phyloP scores from a whole-genome alignment of 2,888 invertebrate genomes.

The Celastrina argiolus region DNA sequence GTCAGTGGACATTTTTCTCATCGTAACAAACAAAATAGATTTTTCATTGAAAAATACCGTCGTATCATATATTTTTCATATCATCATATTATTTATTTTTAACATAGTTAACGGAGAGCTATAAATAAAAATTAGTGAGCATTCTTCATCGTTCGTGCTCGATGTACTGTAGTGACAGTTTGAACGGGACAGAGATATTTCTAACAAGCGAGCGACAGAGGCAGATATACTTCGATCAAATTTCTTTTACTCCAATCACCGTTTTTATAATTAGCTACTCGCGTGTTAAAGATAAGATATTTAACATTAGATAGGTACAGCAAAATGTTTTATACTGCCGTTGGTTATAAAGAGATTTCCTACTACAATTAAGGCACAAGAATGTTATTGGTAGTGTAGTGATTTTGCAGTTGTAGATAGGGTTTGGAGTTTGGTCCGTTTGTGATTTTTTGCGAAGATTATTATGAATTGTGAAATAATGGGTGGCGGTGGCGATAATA shows the following conservation, averaged over 20 bases:
- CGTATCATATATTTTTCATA: no score
- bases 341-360: constrained; percentile 3
- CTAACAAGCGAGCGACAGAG: no score
- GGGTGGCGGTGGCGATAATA: background rate
- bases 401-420: background rate
- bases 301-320: constrained; percentile 10
- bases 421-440: background rate
- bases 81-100: no score
- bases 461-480: background rate
- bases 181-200: no score
- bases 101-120: no score
- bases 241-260: background rate
- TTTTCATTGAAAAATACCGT: no score
- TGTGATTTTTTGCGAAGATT: background rate
- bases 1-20: no score
- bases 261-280: background rate
- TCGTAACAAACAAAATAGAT: no score
- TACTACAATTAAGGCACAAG: constrained; percentile 17
- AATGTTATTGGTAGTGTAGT: background rate
- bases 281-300: background rate
- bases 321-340: constrained; percentile 5
- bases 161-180: no score
- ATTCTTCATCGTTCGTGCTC: no score
- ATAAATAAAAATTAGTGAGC: no score
- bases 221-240: background rate